These are phyloP conservation scores for Cordilura impudica DNA, from an alignment of 2,888 invertebrate genomes.

Conservation along the genomic window DNA sequence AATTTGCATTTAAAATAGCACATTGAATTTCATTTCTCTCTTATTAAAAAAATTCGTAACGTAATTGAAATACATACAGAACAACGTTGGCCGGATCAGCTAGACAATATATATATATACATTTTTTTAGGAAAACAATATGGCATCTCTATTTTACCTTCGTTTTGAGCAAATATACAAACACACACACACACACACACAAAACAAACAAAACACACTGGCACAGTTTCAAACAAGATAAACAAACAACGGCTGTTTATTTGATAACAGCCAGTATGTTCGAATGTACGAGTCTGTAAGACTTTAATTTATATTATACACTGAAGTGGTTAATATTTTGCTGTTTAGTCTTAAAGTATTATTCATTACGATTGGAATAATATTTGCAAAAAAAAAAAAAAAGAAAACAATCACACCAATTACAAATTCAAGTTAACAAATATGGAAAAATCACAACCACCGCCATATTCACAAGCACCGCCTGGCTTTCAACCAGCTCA, in stretches of 20 bases:
- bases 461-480: conserved; percentile 68
- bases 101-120: too few relatives aligned
- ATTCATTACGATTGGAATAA: neutral
- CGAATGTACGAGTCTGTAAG: neutral
- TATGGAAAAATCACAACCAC: conserved; percentile 67
- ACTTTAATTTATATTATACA: neutral
- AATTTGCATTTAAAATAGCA: too few relatives aligned
- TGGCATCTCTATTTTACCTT: neutral
- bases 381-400: neutral
- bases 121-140: too few relatives aligned
- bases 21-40: too few relatives aligned
- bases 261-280: conserved; percentile 12
- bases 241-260: neutral
- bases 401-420: neutral
- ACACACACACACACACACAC: neutral
- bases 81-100: too few relatives aligned
- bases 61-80: too few relatives aligned
- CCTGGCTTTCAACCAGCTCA: conserved; percentile 73
- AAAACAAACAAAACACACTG: neutral
- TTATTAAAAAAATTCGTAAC: too few relatives aligned
- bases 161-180: neutral
- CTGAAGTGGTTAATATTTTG: neutral
- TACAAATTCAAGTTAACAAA: conserved; percentile 1
- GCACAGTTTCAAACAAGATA: neutral
- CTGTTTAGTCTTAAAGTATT: conserved; percentile 25